phyloP scores from a whole-genome alignment of 2,113 vertebrate genomes.

The Alosa alosa region DNA sequence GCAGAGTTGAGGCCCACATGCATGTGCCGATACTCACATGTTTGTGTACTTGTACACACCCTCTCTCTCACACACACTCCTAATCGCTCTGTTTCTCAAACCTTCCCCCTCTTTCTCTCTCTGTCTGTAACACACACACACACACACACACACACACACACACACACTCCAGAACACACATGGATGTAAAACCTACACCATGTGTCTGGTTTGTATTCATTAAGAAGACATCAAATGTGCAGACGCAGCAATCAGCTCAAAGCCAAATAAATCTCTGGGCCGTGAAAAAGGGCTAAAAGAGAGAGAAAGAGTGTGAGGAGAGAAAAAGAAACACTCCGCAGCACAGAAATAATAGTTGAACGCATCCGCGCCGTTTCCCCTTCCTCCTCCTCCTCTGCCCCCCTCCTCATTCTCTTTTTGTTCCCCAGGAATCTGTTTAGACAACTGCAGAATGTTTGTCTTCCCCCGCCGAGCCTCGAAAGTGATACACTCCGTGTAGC shows the following conservation, averaged over 20 bases:
- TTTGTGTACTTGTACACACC: background rate
- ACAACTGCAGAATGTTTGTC: slow-evolving; percentile 76
- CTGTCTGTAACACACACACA: background rate
- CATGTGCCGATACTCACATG: slow-evolving; percentile 11
- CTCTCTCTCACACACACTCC: background rate
- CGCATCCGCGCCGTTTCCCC: slow-evolving; percentile 49
- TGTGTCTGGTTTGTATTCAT: no score
- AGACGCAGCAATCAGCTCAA: slow-evolving; percentile 68
- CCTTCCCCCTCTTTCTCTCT: background rate
- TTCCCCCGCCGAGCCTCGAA: slow-evolving; percentile 70
- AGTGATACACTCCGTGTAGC: slow-evolving; percentile 68
- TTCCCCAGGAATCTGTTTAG: slow-evolving; percentile 72
- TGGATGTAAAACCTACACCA: no score
- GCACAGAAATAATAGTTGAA: slow-evolving; percentile 56
- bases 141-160: no score
- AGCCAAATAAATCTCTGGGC: slow-evolving; percentile 65
- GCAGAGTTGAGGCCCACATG: background rate
- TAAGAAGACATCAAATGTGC: slow-evolving; percentile 44
- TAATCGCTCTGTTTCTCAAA: background rate
- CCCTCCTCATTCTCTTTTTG: background rate
- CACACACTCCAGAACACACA: background rate
- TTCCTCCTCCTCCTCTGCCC: background rate
- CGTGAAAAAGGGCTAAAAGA: slow-evolving; percentile 35
- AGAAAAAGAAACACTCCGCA: slow-evolving; percentile 35
- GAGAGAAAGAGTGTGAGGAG: background rate